These are phyloP conservation scores for Acrobasis repandana DNA, from an alignment of 2,888 invertebrate species.

Conservation along the genomic window DNA sequence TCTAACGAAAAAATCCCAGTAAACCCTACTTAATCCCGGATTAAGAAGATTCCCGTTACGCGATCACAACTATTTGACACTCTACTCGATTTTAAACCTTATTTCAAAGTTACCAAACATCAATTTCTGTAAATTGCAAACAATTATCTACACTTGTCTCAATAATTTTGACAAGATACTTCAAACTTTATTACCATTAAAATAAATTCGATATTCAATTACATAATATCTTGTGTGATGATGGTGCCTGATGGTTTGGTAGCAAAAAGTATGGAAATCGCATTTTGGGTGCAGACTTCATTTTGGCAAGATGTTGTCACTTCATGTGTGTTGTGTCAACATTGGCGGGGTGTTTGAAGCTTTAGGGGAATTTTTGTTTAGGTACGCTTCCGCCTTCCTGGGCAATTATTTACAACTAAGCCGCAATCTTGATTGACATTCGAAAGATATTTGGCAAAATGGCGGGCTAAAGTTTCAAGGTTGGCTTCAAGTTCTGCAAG, in stretches of 20 bases:
- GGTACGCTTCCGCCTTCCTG: background rate
- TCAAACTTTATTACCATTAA: background rate
- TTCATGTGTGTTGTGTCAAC: constrained; percentile 4
- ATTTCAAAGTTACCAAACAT: constrained; percentile 20
- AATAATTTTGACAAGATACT: background rate
- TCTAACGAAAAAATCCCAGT: constrained; percentile 32
- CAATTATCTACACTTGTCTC: background rate
- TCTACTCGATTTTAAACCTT: constrained; percentile 16
- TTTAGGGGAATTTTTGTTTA: background rate
- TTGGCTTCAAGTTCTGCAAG: too few species aligned
- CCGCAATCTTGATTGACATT: background rate
- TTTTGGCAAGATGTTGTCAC: constrained; percentile 39
- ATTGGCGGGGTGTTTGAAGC: constrained; percentile 6
- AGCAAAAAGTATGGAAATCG: constrained; percentile 38
- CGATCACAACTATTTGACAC: constrained; percentile 24
- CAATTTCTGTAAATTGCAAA: background rate
- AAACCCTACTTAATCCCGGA: constrained; percentile 28
- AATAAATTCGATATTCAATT: constrained; percentile 1
- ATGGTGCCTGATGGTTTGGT: background rate
- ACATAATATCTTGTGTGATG: background rate
- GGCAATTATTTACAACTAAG: background rate
- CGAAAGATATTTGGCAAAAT: too few species aligned
- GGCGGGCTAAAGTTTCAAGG: too few species aligned
- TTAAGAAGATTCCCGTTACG: constrained; percentile 26
- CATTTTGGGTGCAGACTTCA: constrained; percentile 37